Evolutionary conservation across 2,888 invertebrate species (phyloP), one percentile per base, ranked within the genome.

Genomic region (Cataglyphis livida): DNA sequence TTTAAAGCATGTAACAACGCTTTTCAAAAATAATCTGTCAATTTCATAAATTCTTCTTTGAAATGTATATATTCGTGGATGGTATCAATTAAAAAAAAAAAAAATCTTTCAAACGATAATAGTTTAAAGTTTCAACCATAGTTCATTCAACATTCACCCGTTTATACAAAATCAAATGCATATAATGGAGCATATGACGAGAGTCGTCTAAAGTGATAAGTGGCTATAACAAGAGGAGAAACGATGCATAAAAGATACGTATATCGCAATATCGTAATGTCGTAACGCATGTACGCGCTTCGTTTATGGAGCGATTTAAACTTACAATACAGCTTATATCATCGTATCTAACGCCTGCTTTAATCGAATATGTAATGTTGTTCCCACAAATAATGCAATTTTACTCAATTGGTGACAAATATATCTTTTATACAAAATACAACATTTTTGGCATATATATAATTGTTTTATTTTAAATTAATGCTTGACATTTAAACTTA

Each of bases 141-240:
- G 32, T n/a, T 70, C 25, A 25, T 35, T 44, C 25, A 32, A 73
- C 41, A 73, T 51, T 76, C 75, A 28, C n/a, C n/a, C 51, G 21
- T 41, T 57, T 21, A 28, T 18, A 7, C 18, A 2, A 57, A 71
- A 71, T 73, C 57, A 78, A 71, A 78, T 78, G 57, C 57, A 78
- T 35, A 71, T 71, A 78, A 78, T 57, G 32, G 44, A 41, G 18
- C 44, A 41, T 41, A 57, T 9, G 54, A 28, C 32, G 57, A 21
- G 41, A 57, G 32, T 28, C 41, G 21, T 78, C 57, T 71, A 57
- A 41, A 76, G 41, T 57, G 57, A 78, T 73, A 78, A 73, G 76
- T 71, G 73, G 21, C 41, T 44, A 57, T 71, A 73, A 78, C 76
- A 41, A 78, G 74, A 59, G 41, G 54, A 78, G 74, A 71, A 57